phyloP scores from a whole-genome alignment of 2,113 vertebrate species.

The Cnemophilus loriae region DNA sequence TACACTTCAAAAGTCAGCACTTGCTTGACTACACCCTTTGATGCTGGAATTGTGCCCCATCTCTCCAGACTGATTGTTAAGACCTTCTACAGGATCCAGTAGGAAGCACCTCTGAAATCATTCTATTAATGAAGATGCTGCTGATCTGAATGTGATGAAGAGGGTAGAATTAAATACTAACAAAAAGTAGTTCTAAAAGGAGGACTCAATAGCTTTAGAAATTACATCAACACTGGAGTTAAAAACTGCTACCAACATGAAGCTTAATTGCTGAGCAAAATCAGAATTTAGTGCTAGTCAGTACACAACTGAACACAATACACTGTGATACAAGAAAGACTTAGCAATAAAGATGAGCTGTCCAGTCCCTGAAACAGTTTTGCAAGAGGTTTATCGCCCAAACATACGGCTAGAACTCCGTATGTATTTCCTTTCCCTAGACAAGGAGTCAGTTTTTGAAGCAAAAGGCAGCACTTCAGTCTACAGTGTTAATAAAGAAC shows the following conservation, averaged over 20 bases:
- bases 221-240: not conserved
- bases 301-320: fast-evolving
- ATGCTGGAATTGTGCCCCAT: not conserved
- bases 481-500: not conserved
- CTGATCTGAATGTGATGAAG: not conserved
- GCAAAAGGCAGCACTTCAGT: not conserved
- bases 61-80: not conserved
- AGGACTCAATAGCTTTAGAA: not conserved
- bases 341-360: not conserved
- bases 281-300: not conserved
- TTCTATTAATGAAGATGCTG: not conserved
- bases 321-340: not conserved
- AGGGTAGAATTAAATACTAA: not conserved
- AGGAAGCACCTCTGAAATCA: not conserved
- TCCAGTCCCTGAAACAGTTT: not conserved
- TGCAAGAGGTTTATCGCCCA: not conserved
- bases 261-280: not conserved
- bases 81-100: not conserved
- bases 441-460: not conserved
- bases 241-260: not conserved
- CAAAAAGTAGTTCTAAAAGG: not conserved
- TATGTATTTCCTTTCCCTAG: not conserved
- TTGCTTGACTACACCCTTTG: not conserved
- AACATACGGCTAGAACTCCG: not conserved
- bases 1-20: not conserved